A percentile compares a stretch with the other conserved stretches of the same genome.
Conservation (phyloP, 2,113 vertebrate genomes). For the Muscicapa adusta region DNA sequence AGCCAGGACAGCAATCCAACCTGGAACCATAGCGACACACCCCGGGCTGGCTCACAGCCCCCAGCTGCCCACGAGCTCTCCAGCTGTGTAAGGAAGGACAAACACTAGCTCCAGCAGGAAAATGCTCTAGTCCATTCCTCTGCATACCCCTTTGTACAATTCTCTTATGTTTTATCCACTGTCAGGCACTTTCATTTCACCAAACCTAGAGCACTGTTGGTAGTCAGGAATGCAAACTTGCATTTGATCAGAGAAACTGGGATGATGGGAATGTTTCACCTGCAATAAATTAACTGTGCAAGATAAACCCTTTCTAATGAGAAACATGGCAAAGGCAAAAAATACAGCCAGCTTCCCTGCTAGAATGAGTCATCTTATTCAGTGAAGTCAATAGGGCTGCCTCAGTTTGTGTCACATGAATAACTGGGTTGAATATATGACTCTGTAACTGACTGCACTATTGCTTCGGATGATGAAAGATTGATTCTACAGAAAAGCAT, state of each 20-base stretch:
- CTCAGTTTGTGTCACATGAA: not conserved
- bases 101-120: not conserved
- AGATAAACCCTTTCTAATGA: not conserved
- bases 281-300: not conserved
- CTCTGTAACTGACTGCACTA: not conserved
- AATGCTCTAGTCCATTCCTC: not conserved
- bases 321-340: not conserved
- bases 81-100: constrained; percentile 51
- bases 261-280: not conserved
- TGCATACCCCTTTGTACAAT: not conserved
- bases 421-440: not conserved
- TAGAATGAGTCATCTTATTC: not conserved
- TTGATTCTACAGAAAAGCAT: not conserved
- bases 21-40: constrained; percentile 86
- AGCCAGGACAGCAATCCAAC: constrained; percentile 92
- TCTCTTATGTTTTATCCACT: not conserved
- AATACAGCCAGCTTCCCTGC: not conserved
- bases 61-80: constrained; percentile 70
- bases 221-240: not conserved
- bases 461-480: not conserved
- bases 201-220: not conserved
- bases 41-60: constrained; percentile 75
- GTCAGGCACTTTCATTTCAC: not conserved
- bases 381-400: not conserved
- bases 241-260: not conserved